A percentile compares a stretch with the other conserved stretches of the same genome.
Conservation (phyloP, 2,797 vertebrate species). For the Aulostomus chinensis region DNA sequence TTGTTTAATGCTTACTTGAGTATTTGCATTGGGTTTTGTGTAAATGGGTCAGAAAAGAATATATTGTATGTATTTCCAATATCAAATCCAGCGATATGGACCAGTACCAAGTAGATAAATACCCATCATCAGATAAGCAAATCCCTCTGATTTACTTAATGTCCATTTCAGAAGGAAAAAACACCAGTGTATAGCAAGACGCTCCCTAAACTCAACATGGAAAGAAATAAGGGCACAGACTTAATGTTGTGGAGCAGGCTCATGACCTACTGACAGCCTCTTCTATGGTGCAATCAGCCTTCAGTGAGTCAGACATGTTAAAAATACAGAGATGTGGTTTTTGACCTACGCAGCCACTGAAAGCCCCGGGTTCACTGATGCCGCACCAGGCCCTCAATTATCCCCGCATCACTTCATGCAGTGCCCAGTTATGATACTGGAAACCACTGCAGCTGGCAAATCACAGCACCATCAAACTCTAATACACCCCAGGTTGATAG, state of each 20-base stretch:
- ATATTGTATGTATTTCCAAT: too few species aligned
- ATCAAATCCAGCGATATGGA: too few species aligned
- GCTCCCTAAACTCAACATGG: too few species aligned
- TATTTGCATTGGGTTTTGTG: too few species aligned
- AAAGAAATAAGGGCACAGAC: too few species aligned
- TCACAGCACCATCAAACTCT: background rate
- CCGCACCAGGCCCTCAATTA: slow-evolving; percentile 25
- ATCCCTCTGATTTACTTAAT: too few species aligned
- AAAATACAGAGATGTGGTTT: slow-evolving; percentile 4
- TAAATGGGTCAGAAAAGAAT: too few species aligned
- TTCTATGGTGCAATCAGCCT: background rate
- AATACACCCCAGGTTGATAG: background rate
- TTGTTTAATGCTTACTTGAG: too few species aligned
- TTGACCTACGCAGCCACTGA: slow-evolving; percentile 9
- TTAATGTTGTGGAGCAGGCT: background rate
- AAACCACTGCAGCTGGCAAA: slow-evolving; percentile 18
- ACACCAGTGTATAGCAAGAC: too few species aligned
- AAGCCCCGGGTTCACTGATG: slow-evolving; percentile 2
- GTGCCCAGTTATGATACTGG: slow-evolving; percentile 9
- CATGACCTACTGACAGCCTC: slow-evolving; percentile 8
- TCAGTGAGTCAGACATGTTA: slow-evolving; percentile 10
- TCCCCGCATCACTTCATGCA: slow-evolving; percentile 2
- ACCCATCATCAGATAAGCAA: too few species aligned
- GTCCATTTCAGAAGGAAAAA: too few species aligned
- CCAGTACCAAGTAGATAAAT: too few species aligned